phyloP scores from a whole-genome alignment of 1,140 invertebrate species.

The Aphaenogaster floridana region DNA sequence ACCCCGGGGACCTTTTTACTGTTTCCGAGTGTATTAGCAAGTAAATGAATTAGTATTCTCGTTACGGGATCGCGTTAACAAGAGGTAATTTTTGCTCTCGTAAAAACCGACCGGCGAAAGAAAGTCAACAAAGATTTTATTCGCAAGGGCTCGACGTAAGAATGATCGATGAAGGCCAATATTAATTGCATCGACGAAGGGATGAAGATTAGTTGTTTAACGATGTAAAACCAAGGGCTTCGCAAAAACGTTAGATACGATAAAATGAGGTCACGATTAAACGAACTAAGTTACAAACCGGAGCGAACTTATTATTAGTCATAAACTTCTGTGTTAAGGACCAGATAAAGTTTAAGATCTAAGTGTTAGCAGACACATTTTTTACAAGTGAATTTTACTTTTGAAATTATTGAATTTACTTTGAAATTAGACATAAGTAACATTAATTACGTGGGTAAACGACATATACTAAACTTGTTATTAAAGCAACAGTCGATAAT shows the following conservation, averaged over 20 bases:
- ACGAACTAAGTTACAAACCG: background rate
- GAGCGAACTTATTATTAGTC: background rate
- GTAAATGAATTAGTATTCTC: slow-evolving; percentile 57
- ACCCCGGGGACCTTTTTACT: slow-evolving; percentile 35
- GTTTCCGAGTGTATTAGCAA: slow-evolving; percentile 42
- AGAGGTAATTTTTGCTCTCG: slow-evolving; percentile 36
- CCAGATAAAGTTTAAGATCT: background rate
- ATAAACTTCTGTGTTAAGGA: background rate
- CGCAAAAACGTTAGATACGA: slow-evolving; percentile 23
- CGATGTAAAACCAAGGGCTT: slow-evolving; percentile 32
- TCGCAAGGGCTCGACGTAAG: slow-evolving; percentile 20
- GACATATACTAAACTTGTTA: background rate
- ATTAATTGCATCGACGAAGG: slow-evolving; percentile 40
- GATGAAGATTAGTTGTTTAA: slow-evolving; percentile 37
- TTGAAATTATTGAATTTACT: background rate
- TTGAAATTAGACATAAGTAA: background rate
- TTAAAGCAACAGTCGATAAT: background rate
- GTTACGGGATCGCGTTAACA: slow-evolving; percentile 34
- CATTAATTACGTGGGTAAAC: background rate
- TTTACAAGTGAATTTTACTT: background rate
- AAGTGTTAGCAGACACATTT: background rate
- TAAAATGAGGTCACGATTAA: slow-evolving; percentile 6
- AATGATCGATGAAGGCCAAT: slow-evolving; percentile 50
- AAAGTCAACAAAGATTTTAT: slow-evolving; percentile 52
- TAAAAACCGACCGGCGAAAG: slow-evolving; percentile 27